These are phyloP conservation scores for Bovichtus variegatus DNA, from an alignment of 2,797 vertebrate genomes.

Conservation along the genomic window DNA sequence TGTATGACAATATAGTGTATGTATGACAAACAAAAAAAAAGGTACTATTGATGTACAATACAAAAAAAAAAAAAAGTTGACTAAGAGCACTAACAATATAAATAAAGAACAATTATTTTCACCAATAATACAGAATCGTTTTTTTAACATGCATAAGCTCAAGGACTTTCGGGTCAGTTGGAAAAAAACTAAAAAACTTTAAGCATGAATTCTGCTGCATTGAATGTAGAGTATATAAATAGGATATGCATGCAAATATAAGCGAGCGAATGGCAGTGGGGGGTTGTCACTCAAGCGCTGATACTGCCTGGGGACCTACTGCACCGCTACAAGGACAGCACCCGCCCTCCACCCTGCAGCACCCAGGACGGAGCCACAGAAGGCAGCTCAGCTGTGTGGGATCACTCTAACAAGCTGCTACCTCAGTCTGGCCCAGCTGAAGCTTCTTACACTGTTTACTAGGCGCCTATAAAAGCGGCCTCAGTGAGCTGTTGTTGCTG, in stretches of 20 bases:
- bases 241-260: slow-evolving; percentile 73
- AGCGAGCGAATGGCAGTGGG: slow-evolving; percentile 56
- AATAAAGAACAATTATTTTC: slow-evolving; percentile 1
- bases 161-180: slow-evolving; percentile 23
- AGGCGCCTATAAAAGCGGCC: slow-evolving; percentile 48
- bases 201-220: slow-evolving; percentile 26
- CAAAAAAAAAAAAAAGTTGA: not conserved
- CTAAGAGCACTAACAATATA: not conserved
- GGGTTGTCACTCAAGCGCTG: slow-evolving; percentile 73
- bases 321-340: slow-evolving; percentile 79
- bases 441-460: slow-evolving; percentile 65
- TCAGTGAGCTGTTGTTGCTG: slow-evolving; percentile 51
- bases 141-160: not conserved
- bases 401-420: slow-evolving; percentile 80
- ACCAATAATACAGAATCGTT: slow-evolving; percentile 12
- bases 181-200: not conserved
- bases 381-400: slow-evolving; percentile 81
- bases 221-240: slow-evolving; percentile 68
- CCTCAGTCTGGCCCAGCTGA: slow-evolving; percentile 71
- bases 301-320: slow-evolving; percentile 69
- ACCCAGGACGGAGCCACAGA: slow-evolving; percentile 74
- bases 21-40: too few relatives aligned
- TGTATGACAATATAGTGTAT: slow-evolving; percentile 6
- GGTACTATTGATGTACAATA: not conserved
- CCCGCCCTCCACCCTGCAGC: slow-evolving; percentile 81